Percentiles rank a stretch among this genome's conserved stretches.
These are phyloP conservation scores for Thera britannica DNA, from an alignment of 2,888 invertebrate genomes.

Conservation along the genomic window DNA sequence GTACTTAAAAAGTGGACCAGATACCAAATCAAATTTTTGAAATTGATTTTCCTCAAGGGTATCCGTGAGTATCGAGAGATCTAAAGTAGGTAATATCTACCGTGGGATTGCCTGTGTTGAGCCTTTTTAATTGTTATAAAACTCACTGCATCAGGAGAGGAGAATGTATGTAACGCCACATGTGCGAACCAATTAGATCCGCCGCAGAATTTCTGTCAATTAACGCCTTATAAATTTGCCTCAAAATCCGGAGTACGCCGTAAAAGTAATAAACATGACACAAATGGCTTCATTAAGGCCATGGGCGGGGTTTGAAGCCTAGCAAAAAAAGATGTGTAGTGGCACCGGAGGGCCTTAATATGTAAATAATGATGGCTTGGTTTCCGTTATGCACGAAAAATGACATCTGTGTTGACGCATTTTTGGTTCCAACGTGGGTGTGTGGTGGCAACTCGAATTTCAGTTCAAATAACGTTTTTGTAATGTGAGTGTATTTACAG, in stretches of 20 bases:
- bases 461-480: slow-evolving; percentile 26
- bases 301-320: slow-evolving; percentile 70
- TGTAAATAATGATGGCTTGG: slow-evolving; percentile 78
- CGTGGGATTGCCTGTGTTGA: not conserved
- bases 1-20: too few relatives aligned
- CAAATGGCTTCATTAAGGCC: slow-evolving; percentile 81
- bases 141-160: slow-evolving; percentile 11
- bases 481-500: slow-evolving; percentile 15
- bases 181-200: slow-evolving; percentile 69
- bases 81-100: too few relatives aligned
- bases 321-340: slow-evolving; percentile 75
- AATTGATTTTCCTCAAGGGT: too few relatives aligned
- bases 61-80: too few relatives aligned
- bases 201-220: slow-evolving; percentile 73
- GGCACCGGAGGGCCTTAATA: slow-evolving; percentile 66
- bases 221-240: slow-evolving; percentile 79
- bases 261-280: slow-evolving; percentile 83
- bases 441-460: slow-evolving; percentile 43
- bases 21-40: too few relatives aligned
- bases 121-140: slow-evolving; percentile 9
- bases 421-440: slow-evolving; percentile 63
- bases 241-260: slow-evolving; percentile 77
- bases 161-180: slow-evolving; percentile 39
- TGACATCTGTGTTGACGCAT: slow-evolving; percentile 66
- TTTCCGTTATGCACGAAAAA: slow-evolving; percentile 74